Evolutionary conservation across 2,797 vertebrate genomes (phyloP), one percentile per base, ranked within the genome.

Genomic region (Manis javanica): DNA sequence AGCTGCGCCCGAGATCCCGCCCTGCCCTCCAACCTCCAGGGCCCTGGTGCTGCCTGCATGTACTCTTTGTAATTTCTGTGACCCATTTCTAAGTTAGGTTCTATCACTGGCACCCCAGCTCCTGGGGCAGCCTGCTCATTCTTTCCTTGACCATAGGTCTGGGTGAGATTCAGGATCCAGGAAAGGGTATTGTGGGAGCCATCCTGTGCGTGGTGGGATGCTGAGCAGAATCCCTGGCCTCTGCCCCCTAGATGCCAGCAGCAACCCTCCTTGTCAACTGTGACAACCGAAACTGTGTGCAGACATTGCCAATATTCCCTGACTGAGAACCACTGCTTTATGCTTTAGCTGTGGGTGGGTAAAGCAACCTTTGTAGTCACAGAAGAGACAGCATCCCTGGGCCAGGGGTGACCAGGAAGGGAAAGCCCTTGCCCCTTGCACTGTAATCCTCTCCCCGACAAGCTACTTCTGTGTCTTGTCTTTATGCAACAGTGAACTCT

Each of bases 371-470:
- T 29, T 83, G 57, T 37, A 19, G 86, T 29, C 49, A 26, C 15
- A 3, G 69, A 31, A 68, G 59, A 34, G 31, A n/a, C 0, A 5
- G 61, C 37, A 4, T n/a, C 61, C 4, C 63, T 42, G 63, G 46
- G 2, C n/a, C 37, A 9, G 49, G 15, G 39, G 19, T 55, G 86
- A 6, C 10, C 19, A 15, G 31, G 15, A 10, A 61, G 6, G 53
- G 39, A 46, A 87, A 85, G 37, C 42, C 63, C 51, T 74, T 4
- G 8, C n/a, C 75, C 75, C 10, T 84, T 51, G n/a, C 49, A 69
- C 66, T 87, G 53, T 69, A 83, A 88, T 86, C 81, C 72, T 82
- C 94, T 83, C 55, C 9, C 64, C 82, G 72, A 29, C 29, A 71
- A 37, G 49, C 81, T n/a, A 31, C 23, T 71, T 63, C 59, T 83